phyloP scores from a whole-genome alignment of 2,797 vertebrate species.

The Clarias pachynema region DNA sequence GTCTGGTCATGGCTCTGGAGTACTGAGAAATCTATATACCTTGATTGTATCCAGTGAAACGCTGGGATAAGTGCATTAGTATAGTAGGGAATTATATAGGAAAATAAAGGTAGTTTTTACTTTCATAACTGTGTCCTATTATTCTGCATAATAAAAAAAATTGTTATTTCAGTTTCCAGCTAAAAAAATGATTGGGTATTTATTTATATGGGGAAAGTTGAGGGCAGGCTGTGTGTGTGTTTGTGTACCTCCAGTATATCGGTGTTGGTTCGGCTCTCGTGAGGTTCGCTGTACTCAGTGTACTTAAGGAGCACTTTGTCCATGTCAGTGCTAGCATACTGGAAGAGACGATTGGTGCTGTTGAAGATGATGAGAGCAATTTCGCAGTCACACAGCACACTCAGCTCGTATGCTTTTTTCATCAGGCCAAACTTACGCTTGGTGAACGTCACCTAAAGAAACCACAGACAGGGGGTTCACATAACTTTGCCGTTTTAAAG shows the following conservation, averaged over 20 bases:
- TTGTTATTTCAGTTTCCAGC: no score
- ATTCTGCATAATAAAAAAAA: no score
- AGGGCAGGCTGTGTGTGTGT: neutral
- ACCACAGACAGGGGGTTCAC: conserved; percentile 23
- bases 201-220: neutral
- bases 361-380: conserved; percentile 99
- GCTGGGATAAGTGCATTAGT: no score
- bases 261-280: conserved; percentile 93
- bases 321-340: conserved; percentile 97
- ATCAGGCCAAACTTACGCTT: conserved; percentile 96
- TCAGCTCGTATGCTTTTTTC: conserved; percentile 97
- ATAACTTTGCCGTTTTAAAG: neutral
- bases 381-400: conserved; percentile 95
- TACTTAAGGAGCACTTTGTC: conserved; percentile 94
- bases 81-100: no score
- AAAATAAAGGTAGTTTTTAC: no score
- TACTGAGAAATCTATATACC: no score
- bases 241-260: conserved; percentile 85
- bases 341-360: conserved; percentile 93
- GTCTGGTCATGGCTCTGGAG: no score
- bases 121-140: no score
- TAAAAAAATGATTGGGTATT: neutral
- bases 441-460: conserved; percentile 89
- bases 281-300: conserved; percentile 95
- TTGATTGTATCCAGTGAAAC: no score